Percentiles rank a stretch among this genome's conserved stretches.
Conservation (phyloP, 2,797 vertebrate genomes). For the Molossus molossus region DNA sequence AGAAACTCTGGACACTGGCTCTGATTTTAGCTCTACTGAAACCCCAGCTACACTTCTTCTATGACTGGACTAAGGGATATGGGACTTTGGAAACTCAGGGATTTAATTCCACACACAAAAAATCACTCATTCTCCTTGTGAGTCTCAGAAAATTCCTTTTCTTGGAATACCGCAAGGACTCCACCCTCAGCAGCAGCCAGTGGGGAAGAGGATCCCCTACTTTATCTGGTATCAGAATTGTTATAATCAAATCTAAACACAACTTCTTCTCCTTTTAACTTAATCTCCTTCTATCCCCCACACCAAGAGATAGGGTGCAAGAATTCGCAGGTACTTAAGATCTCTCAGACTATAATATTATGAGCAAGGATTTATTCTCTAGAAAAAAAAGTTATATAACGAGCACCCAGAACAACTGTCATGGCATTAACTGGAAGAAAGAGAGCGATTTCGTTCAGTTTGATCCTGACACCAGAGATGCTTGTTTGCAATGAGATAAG, state of each 20-base stretch:
- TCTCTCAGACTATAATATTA: neutral
- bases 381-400: neutral
- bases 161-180: neutral
- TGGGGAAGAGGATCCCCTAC: neutral
- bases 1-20: neutral
- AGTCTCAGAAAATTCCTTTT: neutral
- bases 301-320: neutral
- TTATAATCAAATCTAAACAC: neutral
- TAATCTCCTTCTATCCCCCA: neutral
- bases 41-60: neutral
- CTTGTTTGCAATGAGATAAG: neutral
- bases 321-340: neutral
- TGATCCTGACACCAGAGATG: neutral
- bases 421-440: neutral
- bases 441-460: neutral
- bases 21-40: neutral
- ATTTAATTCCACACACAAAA: neutral
- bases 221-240: neutral
- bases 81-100: neutral
- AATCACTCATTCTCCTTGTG: neutral
- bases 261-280: neutral
- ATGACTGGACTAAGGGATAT: neutral
- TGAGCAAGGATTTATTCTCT: neutral
- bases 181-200: neutral
- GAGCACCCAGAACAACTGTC: neutral